These are phyloP conservation scores for Phalangium opilio DNA, from an alignment of 2,888 invertebrate genomes.

Conservation along the genomic window DNA sequence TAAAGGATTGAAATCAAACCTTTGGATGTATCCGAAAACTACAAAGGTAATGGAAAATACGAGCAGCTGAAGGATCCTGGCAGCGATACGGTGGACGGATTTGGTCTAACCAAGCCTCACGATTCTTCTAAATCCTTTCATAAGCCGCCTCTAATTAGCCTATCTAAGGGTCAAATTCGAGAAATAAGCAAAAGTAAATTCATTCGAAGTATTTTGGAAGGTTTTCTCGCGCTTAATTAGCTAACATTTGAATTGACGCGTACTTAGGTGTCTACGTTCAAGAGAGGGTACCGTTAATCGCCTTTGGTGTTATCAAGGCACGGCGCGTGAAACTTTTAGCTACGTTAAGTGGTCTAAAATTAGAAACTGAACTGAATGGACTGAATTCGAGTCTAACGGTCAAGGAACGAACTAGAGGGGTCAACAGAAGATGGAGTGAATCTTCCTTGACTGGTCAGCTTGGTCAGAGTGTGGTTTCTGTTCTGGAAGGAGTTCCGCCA, in stretches of 20 bases:
- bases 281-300: conserved; percentile 26
- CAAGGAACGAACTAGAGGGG: conserved; percentile 50
- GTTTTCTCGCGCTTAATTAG: too few species aligned
- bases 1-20: too few species aligned
- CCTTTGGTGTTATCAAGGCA: conserved; percentile 75
- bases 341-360: conserved; percentile 77
- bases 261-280: conserved; percentile 10
- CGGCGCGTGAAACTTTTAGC: conserved; percentile 72
- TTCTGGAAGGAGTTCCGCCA: conserved; percentile 77
- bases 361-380: conserved; percentile 85
- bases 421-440: conserved; percentile 25
- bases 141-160: too few species aligned
- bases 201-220: too few species aligned
- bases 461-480: conserved; percentile 76
- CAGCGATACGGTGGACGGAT: conserved; percentile 12
- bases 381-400: conserved; percentile 80
- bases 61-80: conserved; percentile 34
- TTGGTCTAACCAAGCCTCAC: not conserved
- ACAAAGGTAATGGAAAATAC: conserved; percentile 36
- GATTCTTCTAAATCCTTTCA: too few species aligned
- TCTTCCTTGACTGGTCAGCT: conserved; percentile 57
- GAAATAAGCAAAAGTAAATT: too few species aligned
- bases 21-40: conserved; percentile 37
- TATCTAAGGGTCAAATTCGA: too few species aligned
- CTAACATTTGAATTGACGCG: too few species aligned